Evolutionary conservation across 2,888 invertebrate species (phyloP).

Genomic region (Andrena praecox): DNA sequence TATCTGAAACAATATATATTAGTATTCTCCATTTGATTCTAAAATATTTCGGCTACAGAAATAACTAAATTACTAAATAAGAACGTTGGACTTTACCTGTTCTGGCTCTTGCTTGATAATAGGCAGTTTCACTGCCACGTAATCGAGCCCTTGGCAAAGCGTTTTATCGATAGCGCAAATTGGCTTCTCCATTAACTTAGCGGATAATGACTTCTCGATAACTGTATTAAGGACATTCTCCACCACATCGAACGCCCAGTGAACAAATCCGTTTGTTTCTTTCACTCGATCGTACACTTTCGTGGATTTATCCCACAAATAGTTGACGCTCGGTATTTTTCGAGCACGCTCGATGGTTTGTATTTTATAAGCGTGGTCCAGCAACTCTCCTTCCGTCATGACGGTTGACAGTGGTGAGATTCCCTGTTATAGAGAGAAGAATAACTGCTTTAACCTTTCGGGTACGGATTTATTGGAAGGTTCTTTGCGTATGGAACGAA

Average conservation of each 20-base stretch:
- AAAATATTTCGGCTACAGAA: neutral
- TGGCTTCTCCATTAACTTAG: slow-evolving; percentile 85
- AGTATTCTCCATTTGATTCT: neutral
- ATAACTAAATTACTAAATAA: neutral
- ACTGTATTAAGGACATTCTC: slow-evolving; percentile 83
- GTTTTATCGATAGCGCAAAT: slow-evolving; percentile 88
- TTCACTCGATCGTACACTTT: slow-evolving; percentile 87
- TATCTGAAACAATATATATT: slow-evolving; percentile 72
- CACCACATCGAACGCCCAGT: slow-evolving; percentile 90
- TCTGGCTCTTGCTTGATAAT: slow-evolving; percentile 88
- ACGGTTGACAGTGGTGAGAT: neutral
- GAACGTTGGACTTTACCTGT: slow-evolving; percentile 71
- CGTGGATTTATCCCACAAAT: slow-evolving; percentile 87
- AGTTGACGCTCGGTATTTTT: slow-evolving; percentile 87
- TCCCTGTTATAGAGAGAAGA: slow-evolving; percentile 37
- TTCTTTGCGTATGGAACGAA: too few relatives aligned
- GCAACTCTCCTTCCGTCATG: slow-evolving; percentile 72
- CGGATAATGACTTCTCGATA: slow-evolving; percentile 77
- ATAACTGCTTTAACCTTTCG: neutral
- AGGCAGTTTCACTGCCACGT: slow-evolving; percentile 88
- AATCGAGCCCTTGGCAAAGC: slow-evolving; percentile 89
- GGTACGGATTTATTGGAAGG: too few relatives aligned
- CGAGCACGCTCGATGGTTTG: slow-evolving; percentile 87
- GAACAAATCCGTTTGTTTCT: slow-evolving; percentile 88
- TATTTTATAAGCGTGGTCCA: slow-evolving; percentile 77